phyloP scores from a whole-genome alignment of 2,113 vertebrate genomes.

The Mystacornis crossleyi region DNA sequence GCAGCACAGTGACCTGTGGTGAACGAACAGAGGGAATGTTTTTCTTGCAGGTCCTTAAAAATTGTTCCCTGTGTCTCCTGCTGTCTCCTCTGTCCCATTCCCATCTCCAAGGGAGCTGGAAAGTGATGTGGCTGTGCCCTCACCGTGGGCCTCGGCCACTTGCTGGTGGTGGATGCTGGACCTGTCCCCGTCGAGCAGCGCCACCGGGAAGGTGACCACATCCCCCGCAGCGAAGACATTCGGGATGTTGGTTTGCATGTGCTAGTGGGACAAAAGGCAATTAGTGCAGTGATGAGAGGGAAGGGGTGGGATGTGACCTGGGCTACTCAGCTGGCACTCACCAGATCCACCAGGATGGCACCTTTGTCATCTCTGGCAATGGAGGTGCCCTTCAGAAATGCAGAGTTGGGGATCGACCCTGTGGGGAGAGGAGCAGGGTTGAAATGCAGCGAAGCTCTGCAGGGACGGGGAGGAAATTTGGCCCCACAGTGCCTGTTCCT shows the following conservation, averaged over 20 bases:
- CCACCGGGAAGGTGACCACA: constrained; percentile 83
- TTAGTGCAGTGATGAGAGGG: accelerated
- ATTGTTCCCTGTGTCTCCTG: background rate
- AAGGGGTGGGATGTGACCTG: background rate
- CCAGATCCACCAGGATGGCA: constrained; percentile 84
- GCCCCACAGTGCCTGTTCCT: background rate
- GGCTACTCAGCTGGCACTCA: background rate
- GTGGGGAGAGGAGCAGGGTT: background rate
- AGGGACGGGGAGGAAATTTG: background rate
- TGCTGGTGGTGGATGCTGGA: constrained; percentile 86
- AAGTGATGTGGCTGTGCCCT: background rate
- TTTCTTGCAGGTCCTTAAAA: background rate
- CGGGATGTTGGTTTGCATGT: constrained; percentile 82
- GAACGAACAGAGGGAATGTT: background rate
- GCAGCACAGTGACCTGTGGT: constrained; percentile 82
- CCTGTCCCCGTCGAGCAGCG: constrained; percentile 56
- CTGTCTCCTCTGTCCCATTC: background rate
- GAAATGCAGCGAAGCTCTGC: background rate
- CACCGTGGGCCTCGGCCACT: constrained; percentile 87
- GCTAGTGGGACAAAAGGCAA: constrained; percentile 54
- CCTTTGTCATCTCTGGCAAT: constrained; percentile 72
- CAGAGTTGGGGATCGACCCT: constrained; percentile 82
- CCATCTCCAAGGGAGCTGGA: background rate
- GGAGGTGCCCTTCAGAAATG: constrained; percentile 76
- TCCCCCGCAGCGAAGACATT: constrained; percentile 85